These are phyloP conservation scores for Rhabdomys dilectus DNA, from an alignment of 2,113 vertebrate genomes.

Conservation along the genomic window DNA sequence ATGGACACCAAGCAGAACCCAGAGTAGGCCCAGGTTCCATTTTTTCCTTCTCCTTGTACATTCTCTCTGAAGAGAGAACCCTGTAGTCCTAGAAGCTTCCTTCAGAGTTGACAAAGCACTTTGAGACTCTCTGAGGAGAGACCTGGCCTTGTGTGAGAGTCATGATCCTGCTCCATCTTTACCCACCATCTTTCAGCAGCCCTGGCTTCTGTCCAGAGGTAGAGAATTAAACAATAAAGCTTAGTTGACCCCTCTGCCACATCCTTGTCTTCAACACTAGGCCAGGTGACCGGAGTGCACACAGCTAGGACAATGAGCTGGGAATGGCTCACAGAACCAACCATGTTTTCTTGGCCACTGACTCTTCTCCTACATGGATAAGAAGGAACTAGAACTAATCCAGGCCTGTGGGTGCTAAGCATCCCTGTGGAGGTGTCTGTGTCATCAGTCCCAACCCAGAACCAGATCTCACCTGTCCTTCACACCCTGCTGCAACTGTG, in stretches of 20 bases:
- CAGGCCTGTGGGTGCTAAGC: neutral
- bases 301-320: neutral
- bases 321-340: neutral
- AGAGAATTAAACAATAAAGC: neutral
- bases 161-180: neutral
- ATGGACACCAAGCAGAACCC: neutral
- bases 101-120: neutral
- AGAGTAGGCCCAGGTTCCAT: neutral
- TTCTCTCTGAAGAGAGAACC: conserved; percentile 20
- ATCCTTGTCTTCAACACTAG: neutral
- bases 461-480: neutral
- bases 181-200: neutral
- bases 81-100: neutral
- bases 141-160: neutral
- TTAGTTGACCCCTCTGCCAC: neutral
- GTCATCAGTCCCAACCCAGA: neutral
- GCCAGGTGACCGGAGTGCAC: neutral
- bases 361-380: neutral
- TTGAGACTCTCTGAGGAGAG: conserved; percentile 1
- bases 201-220: neutral
- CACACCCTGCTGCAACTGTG: neutral
- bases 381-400: neutral
- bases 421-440: too few relatives aligned
- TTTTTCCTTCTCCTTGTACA: neutral
- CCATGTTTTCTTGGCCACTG: neutral